phyloP scores from a whole-genome alignment of 1,140 invertebrate species.

The Trichogramma pretiosum region DNA sequence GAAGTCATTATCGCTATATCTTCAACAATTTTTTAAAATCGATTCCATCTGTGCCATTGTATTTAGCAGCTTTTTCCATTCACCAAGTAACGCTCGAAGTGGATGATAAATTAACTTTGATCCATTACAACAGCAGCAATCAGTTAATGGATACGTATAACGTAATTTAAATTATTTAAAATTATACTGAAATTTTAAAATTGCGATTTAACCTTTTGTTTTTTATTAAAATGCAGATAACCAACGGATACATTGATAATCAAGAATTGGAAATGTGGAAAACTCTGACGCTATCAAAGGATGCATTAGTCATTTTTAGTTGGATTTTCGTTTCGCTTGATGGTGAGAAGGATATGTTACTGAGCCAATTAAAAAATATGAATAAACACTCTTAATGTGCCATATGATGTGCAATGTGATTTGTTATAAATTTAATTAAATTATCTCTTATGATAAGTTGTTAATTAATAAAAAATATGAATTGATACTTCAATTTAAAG shows the following conservation, averaged over 20 bases:
- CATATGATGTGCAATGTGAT: too few relatives aligned
- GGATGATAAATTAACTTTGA: slow-evolving; percentile 31
- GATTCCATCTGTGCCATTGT: slow-evolving; percentile 31
- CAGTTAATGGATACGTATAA: too few relatives aligned
- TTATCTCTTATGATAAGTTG: too few relatives aligned
- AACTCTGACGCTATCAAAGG: slow-evolving; percentile 33
- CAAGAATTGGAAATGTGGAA: slow-evolving; percentile 32
- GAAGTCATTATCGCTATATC: slow-evolving; percentile 31
- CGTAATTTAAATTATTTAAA: too few relatives aligned
- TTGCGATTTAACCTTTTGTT: not conserved
- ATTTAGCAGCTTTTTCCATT: slow-evolving; percentile 32
- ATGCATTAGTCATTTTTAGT: slow-evolving; percentile 31
- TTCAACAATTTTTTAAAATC: slow-evolving; percentile 30
- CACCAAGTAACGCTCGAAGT: slow-evolving; percentile 30
- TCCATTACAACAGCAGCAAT: slow-evolving; percentile 26
- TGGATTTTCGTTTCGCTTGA: slow-evolving; percentile 37
- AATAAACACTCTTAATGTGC: too few relatives aligned
- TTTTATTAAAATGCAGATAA: slow-evolving; percentile 18
- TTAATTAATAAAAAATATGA: too few relatives aligned
- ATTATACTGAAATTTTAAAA: too few relatives aligned
- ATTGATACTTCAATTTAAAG: too few relatives aligned
- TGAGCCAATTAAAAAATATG: slow-evolving; percentile 32
- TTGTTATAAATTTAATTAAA: too few relatives aligned
- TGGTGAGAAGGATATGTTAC: slow-evolving; percentile 32
- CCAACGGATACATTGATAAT: slow-evolving; percentile 9